These are phyloP conservation scores for Boloria selene DNA, from an alignment of 2,888 invertebrate genomes.

Conservation along the genomic window DNA sequence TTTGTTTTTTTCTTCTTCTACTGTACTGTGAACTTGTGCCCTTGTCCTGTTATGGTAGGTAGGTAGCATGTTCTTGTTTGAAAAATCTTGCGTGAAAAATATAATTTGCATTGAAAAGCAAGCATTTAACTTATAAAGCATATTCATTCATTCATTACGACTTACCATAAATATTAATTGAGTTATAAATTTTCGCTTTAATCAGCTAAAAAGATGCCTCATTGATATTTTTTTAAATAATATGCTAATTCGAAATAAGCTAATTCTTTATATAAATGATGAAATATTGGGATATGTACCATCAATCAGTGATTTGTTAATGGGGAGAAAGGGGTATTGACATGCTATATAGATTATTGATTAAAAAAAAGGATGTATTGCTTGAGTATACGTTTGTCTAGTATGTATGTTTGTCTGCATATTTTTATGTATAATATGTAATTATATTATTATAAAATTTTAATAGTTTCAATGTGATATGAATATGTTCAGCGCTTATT, in stretches of 20 bases:
- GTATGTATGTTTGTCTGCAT: no score
- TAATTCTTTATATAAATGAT: not conserved
- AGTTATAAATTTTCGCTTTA: not conserved
- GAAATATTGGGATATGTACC: not conserved
- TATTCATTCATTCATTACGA: not conserved
- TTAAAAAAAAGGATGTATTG: no score
- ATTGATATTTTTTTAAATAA: not conserved
- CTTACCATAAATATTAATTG: not conserved
- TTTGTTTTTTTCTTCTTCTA: constrained; percentile 7
- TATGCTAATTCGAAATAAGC: not conserved
- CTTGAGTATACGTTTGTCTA: no score
- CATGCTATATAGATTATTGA: no score
- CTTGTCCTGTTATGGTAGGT: constrained; percentile 14
- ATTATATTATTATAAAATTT: no score
- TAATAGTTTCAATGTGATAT: no score
- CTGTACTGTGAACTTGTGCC: not conserved
- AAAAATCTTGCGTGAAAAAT: not conserved
- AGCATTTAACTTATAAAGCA: not conserved
- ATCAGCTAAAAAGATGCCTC: not conserved
- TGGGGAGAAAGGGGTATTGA: no score
- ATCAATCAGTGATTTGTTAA: no score
- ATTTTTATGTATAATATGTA: no score
- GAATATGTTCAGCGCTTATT: not conserved
- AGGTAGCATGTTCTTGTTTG: not conserved
- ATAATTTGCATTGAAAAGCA: not conserved